These are phyloP conservation scores for Exaiptasia diaphana DNA, from an alignment of 64 coral and sea anemone species.

Conservation along the genomic window DNA sequence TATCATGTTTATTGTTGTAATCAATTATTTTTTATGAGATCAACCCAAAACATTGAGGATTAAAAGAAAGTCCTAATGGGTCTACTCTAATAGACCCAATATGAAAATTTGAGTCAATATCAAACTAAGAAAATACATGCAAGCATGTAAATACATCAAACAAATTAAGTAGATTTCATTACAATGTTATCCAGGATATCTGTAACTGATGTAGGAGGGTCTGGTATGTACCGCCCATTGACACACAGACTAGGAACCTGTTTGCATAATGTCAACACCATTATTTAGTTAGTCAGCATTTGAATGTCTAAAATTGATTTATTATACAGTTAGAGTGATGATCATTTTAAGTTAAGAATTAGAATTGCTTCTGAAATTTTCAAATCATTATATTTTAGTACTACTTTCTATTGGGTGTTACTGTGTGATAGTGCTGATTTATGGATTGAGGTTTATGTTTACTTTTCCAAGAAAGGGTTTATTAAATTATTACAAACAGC, in stretches of 20 bases:
- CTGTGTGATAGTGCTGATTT: background rate
- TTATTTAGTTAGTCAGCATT: no score
- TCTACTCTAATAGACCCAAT: no score
- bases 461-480: no score
- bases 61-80: no score
- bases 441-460: no score
- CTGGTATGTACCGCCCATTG: constrained; percentile 76
- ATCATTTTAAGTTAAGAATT: background rate
- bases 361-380: background rate
- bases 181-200: constrained; percentile 87
- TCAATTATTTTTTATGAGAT: no score
- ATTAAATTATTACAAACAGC: no score
- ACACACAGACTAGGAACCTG: constrained; percentile 87
- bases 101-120: no score
- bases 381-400: background rate
- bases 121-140: background rate
- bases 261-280: no score
- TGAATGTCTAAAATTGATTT: background rate
- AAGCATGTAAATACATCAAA: background rate
- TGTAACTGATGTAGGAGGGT: constrained; percentile 4
- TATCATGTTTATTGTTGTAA: no score
- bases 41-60: no score
- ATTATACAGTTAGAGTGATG: background rate
- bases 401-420: background rate
- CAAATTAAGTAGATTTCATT: constrained; percentile 33